Base-by-base conservation (phyloP, 2,888 invertebrate genomes). In the Andrena flavipes region DNA sequence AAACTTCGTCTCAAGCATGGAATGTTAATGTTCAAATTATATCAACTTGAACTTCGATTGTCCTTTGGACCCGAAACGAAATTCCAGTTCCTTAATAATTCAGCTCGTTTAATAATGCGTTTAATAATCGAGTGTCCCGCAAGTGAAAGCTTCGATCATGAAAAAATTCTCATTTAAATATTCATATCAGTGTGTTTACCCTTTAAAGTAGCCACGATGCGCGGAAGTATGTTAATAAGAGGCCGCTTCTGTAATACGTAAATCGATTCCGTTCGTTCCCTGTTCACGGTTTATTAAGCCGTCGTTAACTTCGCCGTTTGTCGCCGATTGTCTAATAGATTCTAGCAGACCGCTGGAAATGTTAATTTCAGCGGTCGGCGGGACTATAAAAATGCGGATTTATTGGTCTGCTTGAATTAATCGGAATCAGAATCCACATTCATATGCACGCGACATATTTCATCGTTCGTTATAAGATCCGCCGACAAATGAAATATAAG, bases 321-420 rank as follows among this genome's bases (percentile, higher is more conserved):
- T 69, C 71, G 65, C 56, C n/a, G 67, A 82, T 74, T 72, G 63
- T 30, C 59, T 86, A 86, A 86, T 83, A 83, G 77, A 83, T 85
- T 85, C 74, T 75, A 75, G 65, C 68, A 54, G 63, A 64, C 72
- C 59, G 65, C 63, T 67, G 72, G 80, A 85, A 85, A 85, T 82
- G 85, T 74, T 80, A 82, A 83, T 85, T 70, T 62, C 54, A 5
- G 26, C 35, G 67, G 13, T 42, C 29, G 13, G 6, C 26, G 29
- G 26, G 16, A 5, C 8, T 74, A 65, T 77, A 74, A 74, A 78
- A 60, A 30, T 10, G 2, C 5, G 74, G 48, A 81, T 78, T 81
- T 70, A 81, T 81, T 30, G 26, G 65, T 59, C 70, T 74, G 63
- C 67, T 70, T 62, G 73, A 83, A 71, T 83, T 76, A 76, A 81